A percentile compares a stretch with the other conserved stretches of the same genome.
Evolutionary conservation across 2,113 vertebrate species (phyloP).

Genomic region (Picathartes gymnocephalus): DNA sequence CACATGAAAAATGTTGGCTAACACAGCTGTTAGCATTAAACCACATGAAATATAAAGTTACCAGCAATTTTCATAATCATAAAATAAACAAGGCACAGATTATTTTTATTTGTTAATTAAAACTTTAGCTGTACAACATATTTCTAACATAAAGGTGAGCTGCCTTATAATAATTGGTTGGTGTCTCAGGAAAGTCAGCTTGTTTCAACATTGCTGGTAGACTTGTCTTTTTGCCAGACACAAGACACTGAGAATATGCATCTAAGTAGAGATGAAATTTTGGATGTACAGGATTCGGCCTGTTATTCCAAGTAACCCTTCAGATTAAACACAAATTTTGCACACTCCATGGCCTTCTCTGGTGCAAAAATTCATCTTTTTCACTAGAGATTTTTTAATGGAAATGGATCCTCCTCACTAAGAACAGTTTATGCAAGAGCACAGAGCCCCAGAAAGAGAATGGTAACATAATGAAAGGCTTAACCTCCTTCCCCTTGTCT

Average conservation of each 20-base stretch:
- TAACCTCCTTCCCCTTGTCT: fast-evolving
- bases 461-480: not conserved
- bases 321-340: not conserved
- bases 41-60: not conserved
- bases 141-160: not conserved
- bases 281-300: not conserved
- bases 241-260: not conserved
- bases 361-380: not conserved
- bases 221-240: not conserved
- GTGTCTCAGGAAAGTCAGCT: not conserved
- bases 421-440: not conserved
- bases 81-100: not conserved
- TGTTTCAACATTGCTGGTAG: not conserved
- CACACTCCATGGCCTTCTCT: not conserved
- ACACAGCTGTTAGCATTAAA: not conserved
- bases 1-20: not conserved
- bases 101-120: not conserved
- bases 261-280: not conserved
- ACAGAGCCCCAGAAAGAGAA: not conserved
- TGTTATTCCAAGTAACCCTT: not conserved
- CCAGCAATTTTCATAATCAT: not conserved
- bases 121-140: not conserved
- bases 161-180: not conserved
- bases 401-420: not conserved
- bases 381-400: not conserved